Evolutionary conservation across 1,140 invertebrate genomes (phyloP).

Genomic region (Formica exsecta): DNA sequence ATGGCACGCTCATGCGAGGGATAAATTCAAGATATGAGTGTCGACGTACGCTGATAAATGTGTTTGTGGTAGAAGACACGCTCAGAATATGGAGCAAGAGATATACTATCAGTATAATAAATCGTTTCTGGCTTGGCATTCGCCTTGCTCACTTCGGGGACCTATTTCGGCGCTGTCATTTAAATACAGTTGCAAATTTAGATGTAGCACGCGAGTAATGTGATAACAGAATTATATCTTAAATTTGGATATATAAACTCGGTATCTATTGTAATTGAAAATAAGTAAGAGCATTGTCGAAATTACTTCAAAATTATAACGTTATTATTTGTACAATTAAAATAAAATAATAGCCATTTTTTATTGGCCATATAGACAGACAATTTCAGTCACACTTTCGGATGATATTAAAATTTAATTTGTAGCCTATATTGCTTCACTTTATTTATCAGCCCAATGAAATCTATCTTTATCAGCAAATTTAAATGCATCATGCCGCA

Average conservation of each 20-base stretch:
- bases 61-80: constrained; percentile 42
- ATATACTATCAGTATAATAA: constrained; percentile 41
- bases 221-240: not conserved
- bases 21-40: constrained; percentile 59
- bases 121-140: constrained; percentile 29
- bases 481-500: not conserved
- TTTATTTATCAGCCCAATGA: not conserved
- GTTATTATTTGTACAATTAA: not conserved
- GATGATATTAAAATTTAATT: not conserved
- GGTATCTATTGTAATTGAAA: not conserved
- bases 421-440: not conserved
- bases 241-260: not conserved
- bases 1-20: constrained; percentile 4
- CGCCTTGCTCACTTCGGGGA: not conserved
- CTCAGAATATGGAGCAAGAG: constrained; percentile 27
- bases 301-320: not conserved
- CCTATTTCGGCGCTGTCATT: not conserved
- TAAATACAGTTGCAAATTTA: not conserved
- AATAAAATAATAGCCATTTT: not conserved
- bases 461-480: not conserved
- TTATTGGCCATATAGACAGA: not conserved
- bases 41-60: constrained; percentile 56
- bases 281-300: too few species aligned
- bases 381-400: not conserved
- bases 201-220: too few species aligned